Conservation (phyloP, 92 coral and sea anemone genomes). For the Hydrozoanthus gracilis region DNA sequence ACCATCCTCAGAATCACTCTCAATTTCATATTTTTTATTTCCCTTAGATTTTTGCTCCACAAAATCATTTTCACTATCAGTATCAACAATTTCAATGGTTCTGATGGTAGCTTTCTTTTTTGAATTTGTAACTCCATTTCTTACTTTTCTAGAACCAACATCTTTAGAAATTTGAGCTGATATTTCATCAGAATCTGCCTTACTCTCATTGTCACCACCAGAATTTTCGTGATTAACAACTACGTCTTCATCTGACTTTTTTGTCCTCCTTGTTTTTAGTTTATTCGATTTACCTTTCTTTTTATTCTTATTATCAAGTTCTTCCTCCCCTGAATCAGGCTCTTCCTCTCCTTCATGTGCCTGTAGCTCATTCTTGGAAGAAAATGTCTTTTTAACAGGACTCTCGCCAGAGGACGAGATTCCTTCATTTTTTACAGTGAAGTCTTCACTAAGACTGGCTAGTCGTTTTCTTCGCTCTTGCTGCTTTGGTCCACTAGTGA, state of each 20-base stretch:
- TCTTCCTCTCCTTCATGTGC: conserved; percentile 12
- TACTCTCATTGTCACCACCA: conserved; percentile 55
- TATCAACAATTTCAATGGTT: background rate
- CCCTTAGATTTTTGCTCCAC: background rate
- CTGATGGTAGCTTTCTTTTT: background rate
- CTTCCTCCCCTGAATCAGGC: background rate
- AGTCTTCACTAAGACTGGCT: conserved; percentile 72
- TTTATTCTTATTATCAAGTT: background rate
- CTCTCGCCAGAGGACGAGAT: conserved; percentile 68
- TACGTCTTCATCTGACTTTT: background rate
- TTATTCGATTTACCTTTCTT: conserved; percentile 1
- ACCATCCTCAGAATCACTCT: conserved; percentile 26
- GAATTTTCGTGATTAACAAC: conserved; percentile 48
- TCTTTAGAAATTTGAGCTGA: background rate
- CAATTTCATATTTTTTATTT: conserved; percentile 6
- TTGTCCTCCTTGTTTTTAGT: conserved; percentile 1
- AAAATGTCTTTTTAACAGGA: conserved; percentile 64
- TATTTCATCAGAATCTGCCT: background rate
- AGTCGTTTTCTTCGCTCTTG: conserved; percentile 86
- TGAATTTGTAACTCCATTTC: background rate
- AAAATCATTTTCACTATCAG: conserved; percentile 20
- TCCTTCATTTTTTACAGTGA: conserved; percentile 67
- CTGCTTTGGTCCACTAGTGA: conserved; percentile 81
- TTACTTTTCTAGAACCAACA: background rate
- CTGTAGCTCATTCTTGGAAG: conserved; percentile 16